Conservation (phyloP, 2,797 vertebrate species). For the Lutjanus campechanus region DNA sequence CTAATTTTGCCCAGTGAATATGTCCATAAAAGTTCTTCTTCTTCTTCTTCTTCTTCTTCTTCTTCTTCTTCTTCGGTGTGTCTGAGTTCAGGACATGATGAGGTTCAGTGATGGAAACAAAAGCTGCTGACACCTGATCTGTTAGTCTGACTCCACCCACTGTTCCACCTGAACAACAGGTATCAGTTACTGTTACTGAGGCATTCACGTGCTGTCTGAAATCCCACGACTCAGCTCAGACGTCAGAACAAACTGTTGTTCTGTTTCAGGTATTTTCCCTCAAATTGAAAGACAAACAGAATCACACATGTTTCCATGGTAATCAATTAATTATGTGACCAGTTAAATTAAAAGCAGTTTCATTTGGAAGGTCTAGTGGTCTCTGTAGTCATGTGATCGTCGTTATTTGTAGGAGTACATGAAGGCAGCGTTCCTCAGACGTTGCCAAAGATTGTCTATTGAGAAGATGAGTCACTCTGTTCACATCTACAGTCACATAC, state of each 20-base stretch:
- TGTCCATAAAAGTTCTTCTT: too few relatives aligned
- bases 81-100: too few relatives aligned
- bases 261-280: background rate
- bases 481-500: background rate
- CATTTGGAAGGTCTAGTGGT: background rate
- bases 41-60: too few relatives aligned
- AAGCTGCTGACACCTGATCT: conserved; percentile 73
- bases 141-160: conserved; percentile 36
- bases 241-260: background rate
- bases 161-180: conserved; percentile 46
- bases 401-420: background rate
- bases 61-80: too few relatives aligned
- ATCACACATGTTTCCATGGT: background rate
- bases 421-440: conserved; percentile 19
- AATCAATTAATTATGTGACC: background rate
- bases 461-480: conserved; percentile 21
- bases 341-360: background rate
- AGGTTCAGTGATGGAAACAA: conserved; percentile 55
- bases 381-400: rapidly evolving
- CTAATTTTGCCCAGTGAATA: too few relatives aligned
- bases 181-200: conserved; percentile 39
- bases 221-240: rapidly evolving
- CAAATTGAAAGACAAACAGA: background rate
- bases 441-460: conserved; percentile 7
- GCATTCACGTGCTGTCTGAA: conserved; percentile 35